Evolutionary conservation across 2,797 vertebrate genomes (phyloP).

Genomic region (Sus cebifrons): DNA sequence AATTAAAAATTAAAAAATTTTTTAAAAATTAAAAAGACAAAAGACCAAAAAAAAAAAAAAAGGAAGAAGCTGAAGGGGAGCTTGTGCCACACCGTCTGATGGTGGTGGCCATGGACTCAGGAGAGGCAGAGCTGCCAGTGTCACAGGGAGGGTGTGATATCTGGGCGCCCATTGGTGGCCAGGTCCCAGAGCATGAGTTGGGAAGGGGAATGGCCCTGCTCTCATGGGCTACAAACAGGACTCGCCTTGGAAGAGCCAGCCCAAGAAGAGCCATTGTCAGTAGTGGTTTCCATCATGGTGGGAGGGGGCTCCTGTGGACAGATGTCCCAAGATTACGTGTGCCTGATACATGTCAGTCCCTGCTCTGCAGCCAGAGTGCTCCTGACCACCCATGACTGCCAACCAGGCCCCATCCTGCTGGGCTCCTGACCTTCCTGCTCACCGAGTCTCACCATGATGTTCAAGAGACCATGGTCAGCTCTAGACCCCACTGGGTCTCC

Average conservation of each 20-base stretch:
- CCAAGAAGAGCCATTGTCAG: background rate
- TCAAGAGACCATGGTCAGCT: background rate
- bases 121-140: background rate
- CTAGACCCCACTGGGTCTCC: background rate
- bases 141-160: background rate
- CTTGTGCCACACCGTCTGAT: too few species aligned
- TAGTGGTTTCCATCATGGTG: background rate
- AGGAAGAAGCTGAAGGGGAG: too few species aligned
- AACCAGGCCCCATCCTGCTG: background rate
- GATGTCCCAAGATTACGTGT: rapidly evolving
- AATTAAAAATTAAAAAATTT: too few species aligned
- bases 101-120: background rate
- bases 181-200: background rate
- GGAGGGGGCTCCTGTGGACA: background rate
- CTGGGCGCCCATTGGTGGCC: background rate
- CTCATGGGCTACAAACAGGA: background rate
- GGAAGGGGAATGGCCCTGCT: background rate
- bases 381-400: background rate
- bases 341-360: background rate
- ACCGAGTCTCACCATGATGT: background rate
- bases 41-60: too few species aligned
- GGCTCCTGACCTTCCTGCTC: background rate
- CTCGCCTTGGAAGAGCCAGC: background rate
- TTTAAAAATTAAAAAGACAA: too few species aligned
- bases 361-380: background rate